Evolutionary conservation across 2,113 vertebrate species (phyloP), one percentile per base, ranked within the genome.

Genomic region (Phasianus colchicus): DNA sequence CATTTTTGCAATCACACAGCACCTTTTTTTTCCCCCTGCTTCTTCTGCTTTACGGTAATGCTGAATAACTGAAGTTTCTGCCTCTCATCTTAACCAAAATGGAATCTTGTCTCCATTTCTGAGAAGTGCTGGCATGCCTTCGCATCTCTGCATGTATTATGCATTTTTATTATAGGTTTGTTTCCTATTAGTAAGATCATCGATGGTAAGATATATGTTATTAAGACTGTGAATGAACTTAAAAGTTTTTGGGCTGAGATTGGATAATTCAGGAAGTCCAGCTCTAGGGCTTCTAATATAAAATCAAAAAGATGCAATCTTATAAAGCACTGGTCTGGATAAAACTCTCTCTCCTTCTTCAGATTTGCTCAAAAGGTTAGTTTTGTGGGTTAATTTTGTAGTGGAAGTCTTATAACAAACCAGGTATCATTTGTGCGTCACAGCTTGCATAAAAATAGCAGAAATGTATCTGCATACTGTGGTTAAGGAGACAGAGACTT

Each of bases 11-110:
- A 92, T 86, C 43, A 50, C 65, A 85, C 25, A 80, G 15, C 38
- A 82, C 45, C 58, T 79, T 85, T 75, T 79, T 25, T 11, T 8
- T 40, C 58, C 16, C 52, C 27, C 27, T n/a, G 34, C 65, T 78
- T 93, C 88, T 48, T 74, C 32, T 96, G 40, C 74, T 89, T 93
- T 94, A 83, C 95, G 80, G 92, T 92, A 84, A 57, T 65, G 57
- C 32, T 71, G 54, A 86, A 88, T 75, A 80, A 93, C 89, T 94
- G 67, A 80, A 70, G 14, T 80, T 80, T 89, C 78, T 88, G 64
- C 50, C 48, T 61, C 73, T 87, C 74, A 89, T 91, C 67, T 91
- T 65, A 90, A 90, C 85, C 64, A 92, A 95, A 89, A 86, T 29
- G 92, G 88, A 97, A 94, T 78, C 55, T 42, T 77, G 83, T 66